phyloP scores from a whole-genome alignment of 1,140 invertebrate species.

The Zaprionus inermis region DNA sequence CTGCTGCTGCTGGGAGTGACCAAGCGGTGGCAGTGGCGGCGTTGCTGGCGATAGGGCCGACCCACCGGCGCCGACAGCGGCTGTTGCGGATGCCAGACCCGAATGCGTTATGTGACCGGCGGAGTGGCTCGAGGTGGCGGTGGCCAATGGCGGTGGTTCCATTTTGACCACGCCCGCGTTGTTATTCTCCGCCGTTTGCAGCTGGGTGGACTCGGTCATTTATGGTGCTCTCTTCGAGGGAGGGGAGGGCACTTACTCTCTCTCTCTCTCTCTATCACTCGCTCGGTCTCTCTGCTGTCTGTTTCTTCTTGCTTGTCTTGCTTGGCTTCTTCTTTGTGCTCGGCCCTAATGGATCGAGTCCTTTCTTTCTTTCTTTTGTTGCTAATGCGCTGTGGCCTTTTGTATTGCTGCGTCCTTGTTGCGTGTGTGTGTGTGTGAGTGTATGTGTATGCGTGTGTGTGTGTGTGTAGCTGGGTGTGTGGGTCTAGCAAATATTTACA shows the following conservation, averaged over 20 bases:
- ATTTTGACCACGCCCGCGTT: slow-evolving; percentile 83
- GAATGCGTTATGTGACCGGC: slow-evolving; percentile 41
- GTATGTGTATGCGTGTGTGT: slow-evolving; percentile 5
- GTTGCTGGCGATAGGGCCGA: slow-evolving; percentile 68
- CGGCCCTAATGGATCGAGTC: slow-evolving; percentile 64
- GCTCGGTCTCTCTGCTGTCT: neutral
- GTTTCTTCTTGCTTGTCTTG: slow-evolving; percentile 3
- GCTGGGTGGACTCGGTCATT: slow-evolving; percentile 84
- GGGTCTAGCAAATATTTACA: slow-evolving; percentile 71
- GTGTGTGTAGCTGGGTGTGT: too few relatives aligned
- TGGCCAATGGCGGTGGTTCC: slow-evolving; percentile 81
- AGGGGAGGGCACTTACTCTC: neutral
- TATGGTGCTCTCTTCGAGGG: slow-evolving; percentile 44
- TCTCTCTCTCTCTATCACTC: neutral
- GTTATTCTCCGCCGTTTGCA: slow-evolving; percentile 83
- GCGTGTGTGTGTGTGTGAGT: slow-evolving; percentile 6
- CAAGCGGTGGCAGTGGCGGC: slow-evolving; percentile 47
- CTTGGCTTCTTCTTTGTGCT: slow-evolving; percentile 33
- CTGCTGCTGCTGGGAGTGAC: slow-evolving; percentile 49
- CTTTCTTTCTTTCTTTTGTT: slow-evolving; percentile 47
- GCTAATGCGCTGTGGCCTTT: slow-evolving; percentile 51
- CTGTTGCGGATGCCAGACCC: slow-evolving; percentile 48
- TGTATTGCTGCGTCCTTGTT: slow-evolving; percentile 32
- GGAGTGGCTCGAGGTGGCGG: slow-evolving; percentile 52
- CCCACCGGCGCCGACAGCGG: slow-evolving; percentile 61